These are phyloP conservation scores for Phylloscopus trochilus DNA, from an alignment of 2,113 vertebrate species.

Conservation along the genomic window DNA sequence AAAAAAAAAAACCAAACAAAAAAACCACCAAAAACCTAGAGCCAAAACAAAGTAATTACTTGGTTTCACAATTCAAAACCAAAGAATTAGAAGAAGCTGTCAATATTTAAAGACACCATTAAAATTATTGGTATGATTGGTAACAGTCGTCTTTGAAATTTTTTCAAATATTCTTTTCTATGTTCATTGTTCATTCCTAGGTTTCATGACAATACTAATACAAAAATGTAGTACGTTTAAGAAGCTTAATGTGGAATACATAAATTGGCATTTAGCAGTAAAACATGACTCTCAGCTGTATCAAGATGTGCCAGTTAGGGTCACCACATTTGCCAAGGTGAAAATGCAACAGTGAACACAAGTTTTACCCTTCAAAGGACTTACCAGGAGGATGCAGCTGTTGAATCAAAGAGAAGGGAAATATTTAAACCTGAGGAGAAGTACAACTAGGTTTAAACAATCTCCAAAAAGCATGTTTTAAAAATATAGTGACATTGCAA, in stretches of 20 bases:
- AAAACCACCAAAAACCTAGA: too few relatives aligned
- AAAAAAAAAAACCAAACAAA: too few relatives aligned
- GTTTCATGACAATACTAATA: neutral
- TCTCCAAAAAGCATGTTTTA: conserved; percentile 47
- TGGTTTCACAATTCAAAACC: neutral
- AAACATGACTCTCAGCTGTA: conserved; percentile 30
- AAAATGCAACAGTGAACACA: conserved; percentile 34
- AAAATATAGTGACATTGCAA: neutral
- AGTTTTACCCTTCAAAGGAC: conserved; percentile 41
- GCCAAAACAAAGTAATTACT: neutral
- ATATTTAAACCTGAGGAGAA: conserved; percentile 27
- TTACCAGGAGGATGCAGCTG: conserved; percentile 51
- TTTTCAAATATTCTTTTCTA: conserved; percentile 19
- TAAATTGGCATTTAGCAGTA: conserved; percentile 60
- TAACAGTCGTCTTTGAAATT: neutral
- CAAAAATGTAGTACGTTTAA: conserved; percentile 32
- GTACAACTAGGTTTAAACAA: conserved; percentile 39
- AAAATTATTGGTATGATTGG: neutral
- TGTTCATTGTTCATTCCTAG: neutral
- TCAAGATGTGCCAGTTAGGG: conserved; percentile 39
- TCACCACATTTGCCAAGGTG: conserved; percentile 52
- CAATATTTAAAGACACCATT: neutral
- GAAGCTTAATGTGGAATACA: conserved; percentile 35
- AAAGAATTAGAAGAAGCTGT: neutral
- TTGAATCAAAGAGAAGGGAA: conserved; percentile 40